A percentile compares a stretch with the other conserved stretches of the same genome.
Evolutionary conservation across 2,797 vertebrate species (phyloP).

Genomic region (Notolepis coatsorum): DNA sequence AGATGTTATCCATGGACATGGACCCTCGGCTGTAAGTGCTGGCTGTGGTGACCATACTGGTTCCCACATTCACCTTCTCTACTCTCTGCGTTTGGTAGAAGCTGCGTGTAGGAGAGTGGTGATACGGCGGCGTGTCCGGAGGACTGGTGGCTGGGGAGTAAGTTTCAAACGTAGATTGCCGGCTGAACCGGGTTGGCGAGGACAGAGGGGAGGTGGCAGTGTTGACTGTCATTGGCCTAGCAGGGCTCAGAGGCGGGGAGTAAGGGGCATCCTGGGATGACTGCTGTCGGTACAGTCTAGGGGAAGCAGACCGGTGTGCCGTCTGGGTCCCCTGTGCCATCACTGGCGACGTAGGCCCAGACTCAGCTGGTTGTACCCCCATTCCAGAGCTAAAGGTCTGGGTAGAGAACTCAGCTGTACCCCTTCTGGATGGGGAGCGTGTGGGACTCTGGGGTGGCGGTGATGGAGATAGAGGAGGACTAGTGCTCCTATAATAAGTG

Average conservation of each 20-base stretch:
- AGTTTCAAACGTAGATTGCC: conserved; percentile 85
- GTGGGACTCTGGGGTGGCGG: conserved; percentile 91
- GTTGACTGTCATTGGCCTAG: conserved; percentile 86
- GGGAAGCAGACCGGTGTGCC: conserved; percentile 81
- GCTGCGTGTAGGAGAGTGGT: conserved; percentile 82
- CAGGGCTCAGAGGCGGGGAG: conserved; percentile 86
- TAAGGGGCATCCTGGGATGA: conserved; percentile 90
- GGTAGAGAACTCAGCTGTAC: conserved; percentile 92
- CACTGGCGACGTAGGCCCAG: conserved; percentile 81
- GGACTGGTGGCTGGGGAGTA: conserved; percentile 87
- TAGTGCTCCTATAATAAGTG: conserved; percentile 89
- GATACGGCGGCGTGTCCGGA: conserved; percentile 86
- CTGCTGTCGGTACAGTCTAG: conserved; percentile 88
- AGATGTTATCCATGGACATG: conserved; percentile 95
- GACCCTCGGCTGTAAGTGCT: conserved; percentile 90
- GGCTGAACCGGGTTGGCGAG: conserved; percentile 89
- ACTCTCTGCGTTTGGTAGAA: conserved; percentile 83
- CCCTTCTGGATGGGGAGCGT: conserved; percentile 79
- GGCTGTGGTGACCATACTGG: conserved; percentile 82
- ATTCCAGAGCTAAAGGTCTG: conserved; percentile 87
- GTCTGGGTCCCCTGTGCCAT: conserved; percentile 94
- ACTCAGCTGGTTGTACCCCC: conserved; percentile 65
- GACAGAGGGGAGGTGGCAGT: conserved; percentile 90
- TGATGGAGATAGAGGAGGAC: conserved; percentile 92
- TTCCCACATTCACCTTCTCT: conserved; percentile 84